Percentiles rank a stretch among this genome's conserved stretches.
Evolutionary conservation across 2,113 vertebrate species (phyloP).

Genomic region (Grallaria varia): DNA sequence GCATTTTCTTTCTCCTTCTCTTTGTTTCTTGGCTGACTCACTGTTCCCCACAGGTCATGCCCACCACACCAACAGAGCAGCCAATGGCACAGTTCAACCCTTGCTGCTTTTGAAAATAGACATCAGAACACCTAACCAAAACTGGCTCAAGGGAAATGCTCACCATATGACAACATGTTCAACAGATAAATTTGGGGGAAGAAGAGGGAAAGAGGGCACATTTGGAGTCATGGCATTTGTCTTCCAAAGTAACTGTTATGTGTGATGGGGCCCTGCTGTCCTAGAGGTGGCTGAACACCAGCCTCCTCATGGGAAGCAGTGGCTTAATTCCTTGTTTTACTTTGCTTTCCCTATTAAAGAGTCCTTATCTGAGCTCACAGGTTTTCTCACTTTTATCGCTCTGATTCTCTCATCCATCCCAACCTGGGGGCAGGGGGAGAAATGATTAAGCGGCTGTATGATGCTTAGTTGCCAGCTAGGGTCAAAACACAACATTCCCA

Average conservation of each 20-base stretch:
- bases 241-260: neutral
- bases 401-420: neutral
- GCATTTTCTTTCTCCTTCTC: neutral
- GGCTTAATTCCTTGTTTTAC: too few relatives aligned
- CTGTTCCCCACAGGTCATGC: neutral
- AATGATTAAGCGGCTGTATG: accelerated
- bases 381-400: neutral
- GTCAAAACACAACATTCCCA: neutral
- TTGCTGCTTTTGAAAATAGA: too few relatives aligned
- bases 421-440: accelerated
- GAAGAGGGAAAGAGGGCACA: neutral
- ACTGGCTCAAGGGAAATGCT: neutral
- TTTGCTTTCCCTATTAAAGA: neutral
- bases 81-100: neutral
- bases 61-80: neutral
- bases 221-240: neutral
- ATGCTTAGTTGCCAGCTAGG: neutral
- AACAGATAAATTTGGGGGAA: too few relatives aligned
- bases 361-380: neutral
- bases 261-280: too few relatives aligned
- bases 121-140: too few relatives aligned
- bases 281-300: too few relatives aligned
- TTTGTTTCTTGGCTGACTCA: neutral
- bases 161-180: too few relatives aligned
- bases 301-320: too few relatives aligned